Percentiles rank a stretch among this genome's conserved stretches.
Conservation (phyloP, 1,140 invertebrate genomes). For the Ericerus pela region DNA sequence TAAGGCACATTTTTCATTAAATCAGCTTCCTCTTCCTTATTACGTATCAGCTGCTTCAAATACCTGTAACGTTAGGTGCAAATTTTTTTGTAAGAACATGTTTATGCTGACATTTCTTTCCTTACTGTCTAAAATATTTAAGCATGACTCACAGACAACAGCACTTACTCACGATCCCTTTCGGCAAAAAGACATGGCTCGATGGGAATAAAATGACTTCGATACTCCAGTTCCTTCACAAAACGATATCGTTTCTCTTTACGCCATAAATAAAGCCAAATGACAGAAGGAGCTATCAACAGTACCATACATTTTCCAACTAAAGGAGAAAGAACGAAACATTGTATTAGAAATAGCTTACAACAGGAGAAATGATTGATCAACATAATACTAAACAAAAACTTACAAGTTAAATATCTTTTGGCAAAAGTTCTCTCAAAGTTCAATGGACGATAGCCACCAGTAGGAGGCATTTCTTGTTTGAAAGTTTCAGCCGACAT, state of each 20-base stretch:
- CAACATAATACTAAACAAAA: no score
- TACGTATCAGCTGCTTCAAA: constrained; percentile 60
- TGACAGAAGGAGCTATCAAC: no score
- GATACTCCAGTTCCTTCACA: constrained; percentile 49
- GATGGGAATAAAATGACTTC: constrained; percentile 54
- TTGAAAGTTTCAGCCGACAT: constrained; percentile 18
- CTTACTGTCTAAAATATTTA: no score
- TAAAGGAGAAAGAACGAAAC: no score
- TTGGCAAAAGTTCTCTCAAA: constrained; percentile 54
- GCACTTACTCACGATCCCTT: constrained; percentile 38
- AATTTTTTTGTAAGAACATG: not conserved
- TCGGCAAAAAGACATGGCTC: constrained; percentile 63
- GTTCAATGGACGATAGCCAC: constrained; percentile 61
- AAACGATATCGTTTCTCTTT: no score
- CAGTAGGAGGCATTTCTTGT: constrained; percentile 74
- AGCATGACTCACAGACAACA: no score
- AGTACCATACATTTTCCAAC: no score
- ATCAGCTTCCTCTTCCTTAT: constrained; percentile 67
- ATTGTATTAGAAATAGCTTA: no score
- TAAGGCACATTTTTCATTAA: constrained; percentile 76
- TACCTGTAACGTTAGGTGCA: constrained; percentile 30
- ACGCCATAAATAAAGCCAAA: no score
- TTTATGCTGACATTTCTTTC: not conserved
- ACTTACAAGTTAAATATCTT: constrained; percentile 43
- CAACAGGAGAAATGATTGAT: no score